Evolutionary conservation across 2,888 invertebrate species (phyloP).

Genomic region (Rhabditoides inermis): DNA sequence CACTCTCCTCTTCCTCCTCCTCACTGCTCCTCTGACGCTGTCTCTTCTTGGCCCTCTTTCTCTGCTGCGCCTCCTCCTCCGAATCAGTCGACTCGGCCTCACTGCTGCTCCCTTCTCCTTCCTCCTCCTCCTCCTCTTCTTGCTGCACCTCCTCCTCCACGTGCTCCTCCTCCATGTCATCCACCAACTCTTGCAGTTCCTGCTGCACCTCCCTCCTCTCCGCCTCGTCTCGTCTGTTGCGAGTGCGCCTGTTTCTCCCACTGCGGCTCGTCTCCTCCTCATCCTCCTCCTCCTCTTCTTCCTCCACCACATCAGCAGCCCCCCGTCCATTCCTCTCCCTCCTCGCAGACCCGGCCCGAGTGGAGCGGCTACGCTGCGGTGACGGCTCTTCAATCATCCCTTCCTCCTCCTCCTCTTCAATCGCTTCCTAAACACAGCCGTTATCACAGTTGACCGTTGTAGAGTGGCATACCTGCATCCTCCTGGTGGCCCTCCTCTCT

Average conservation of each 20-base stretch:
- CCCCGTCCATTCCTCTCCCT: background rate
- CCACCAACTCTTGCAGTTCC: background rate
- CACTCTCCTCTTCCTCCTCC: conserved; percentile 2
- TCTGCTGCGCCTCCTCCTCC: background rate
- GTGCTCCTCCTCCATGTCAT: background rate
- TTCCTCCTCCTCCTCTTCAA: background rate
- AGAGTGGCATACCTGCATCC: too few species aligned
- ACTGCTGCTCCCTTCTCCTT: background rate
- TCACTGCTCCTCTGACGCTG: background rate
- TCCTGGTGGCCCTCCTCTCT: background rate
- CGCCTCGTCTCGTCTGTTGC: background rate
- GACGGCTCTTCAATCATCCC: background rate
- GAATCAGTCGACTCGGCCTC: background rate
- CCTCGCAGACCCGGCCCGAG: background rate
- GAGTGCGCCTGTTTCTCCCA: background rate
- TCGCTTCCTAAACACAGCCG: too few species aligned
- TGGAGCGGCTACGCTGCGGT: background rate
- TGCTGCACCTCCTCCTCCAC: background rate
- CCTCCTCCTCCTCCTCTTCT: background rate
- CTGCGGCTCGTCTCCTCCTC: background rate
- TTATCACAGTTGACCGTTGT: too few species aligned
- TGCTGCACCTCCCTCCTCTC: background rate
- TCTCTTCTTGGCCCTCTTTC: background rate
- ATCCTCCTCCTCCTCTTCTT: conserved; percentile 3
- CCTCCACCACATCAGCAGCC: background rate